Evolutionary conservation across 1,140 invertebrate genomes (phyloP), one percentile per base, ranked within the genome.

Genomic region (Zaprionus lachaisei): DNA sequence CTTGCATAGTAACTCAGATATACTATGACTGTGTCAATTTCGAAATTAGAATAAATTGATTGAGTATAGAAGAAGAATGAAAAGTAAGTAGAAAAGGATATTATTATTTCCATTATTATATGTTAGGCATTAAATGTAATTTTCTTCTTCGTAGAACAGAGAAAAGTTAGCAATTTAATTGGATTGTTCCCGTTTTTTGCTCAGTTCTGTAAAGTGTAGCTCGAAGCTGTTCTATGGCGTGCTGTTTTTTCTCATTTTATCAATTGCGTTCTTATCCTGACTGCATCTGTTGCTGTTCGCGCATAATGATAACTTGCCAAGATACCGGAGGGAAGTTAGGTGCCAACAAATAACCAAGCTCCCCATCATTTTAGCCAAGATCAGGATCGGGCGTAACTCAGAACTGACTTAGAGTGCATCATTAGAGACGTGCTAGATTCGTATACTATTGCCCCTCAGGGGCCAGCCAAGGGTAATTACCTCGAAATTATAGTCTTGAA

Each of bases 391-490:
- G 51, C 68, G 37, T 63, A 70, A 70, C 69, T 65, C 76, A 75
- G 72, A 60, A 51, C 77, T 79, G 84, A 89, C 84, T 90, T 70
- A 81, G 85, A 89, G 71, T 89, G 84, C 85, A 81, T 89, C 84
- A 89, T 89, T 89, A 89, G 85, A 89, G 85, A 84, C 79, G 85
- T 90, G 81, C 85, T 84, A 89, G 85, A 90, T 89, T 84, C 78
- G 83, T 81, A 84, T 64, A 55, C 69, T 64, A 26, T 31, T 56
- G 64, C 44, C 12, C 44, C n/a, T 28, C 14, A 34, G 60, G 62
- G 49, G 61, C 14, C 57, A 49, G 49, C 49, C 41, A 56, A 57
- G 69, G 55, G 78, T 84, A 89, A 89, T 89, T 89, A 84, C 79
- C 81, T 72, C 51, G 68, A 89, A 84, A 89, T 89, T 89, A 89